Base-by-base conservation (phyloP, 2,888 invertebrate genomes). In the Linnaemya vulpina region DNA sequence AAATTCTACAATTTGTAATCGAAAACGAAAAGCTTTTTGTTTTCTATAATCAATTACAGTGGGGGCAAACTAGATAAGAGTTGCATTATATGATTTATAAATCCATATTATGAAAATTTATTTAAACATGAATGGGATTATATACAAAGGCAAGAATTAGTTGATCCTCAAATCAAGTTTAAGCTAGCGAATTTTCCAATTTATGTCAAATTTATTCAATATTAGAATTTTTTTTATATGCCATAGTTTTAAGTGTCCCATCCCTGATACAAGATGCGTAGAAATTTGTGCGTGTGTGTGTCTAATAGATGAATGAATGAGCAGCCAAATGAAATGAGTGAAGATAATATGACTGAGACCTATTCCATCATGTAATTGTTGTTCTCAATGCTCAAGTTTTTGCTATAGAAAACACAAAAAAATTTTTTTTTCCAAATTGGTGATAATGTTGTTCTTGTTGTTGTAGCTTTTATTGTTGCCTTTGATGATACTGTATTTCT, bases 391-490 rank as follows among this genome's bases (percentile, higher is more conserved):
- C 20, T 78, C 43, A 13, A 74, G 60, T 67, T 73, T n/a, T 63
- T 43, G 58, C 51, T 67, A n/a, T 82, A 51, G 30, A 76, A 79
- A 43, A 30, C 60, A n/a, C n/a, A n/a, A n/a, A n/a, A n/a, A n/a
- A n/a, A n/a, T n/a, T n/a, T n/a, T n/a, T 43, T 78, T 87, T 83
- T 87, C 87, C 10, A 49, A 65, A 40, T 51, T 67, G 65, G 17
- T 68, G 63, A 25, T 82, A 35, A 20, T 55, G 30, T 43, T 38
- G 22, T 43, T 67, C 15, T n/a, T 62, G 40, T n/a, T 53, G 43
- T 22, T 73, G 40, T 30, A 82, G 62, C 38, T 73, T 25, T 49
- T 88, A 85, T 87, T 88, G 87, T 84, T 86, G 78, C 84, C 46
- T 63, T 76, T 63, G 70, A 62, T 74, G 46, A 60, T 80, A 80